Evolutionary conservation across 1,140 invertebrate species (phyloP).

Genomic region (Zaprionus lachaisei): DNA sequence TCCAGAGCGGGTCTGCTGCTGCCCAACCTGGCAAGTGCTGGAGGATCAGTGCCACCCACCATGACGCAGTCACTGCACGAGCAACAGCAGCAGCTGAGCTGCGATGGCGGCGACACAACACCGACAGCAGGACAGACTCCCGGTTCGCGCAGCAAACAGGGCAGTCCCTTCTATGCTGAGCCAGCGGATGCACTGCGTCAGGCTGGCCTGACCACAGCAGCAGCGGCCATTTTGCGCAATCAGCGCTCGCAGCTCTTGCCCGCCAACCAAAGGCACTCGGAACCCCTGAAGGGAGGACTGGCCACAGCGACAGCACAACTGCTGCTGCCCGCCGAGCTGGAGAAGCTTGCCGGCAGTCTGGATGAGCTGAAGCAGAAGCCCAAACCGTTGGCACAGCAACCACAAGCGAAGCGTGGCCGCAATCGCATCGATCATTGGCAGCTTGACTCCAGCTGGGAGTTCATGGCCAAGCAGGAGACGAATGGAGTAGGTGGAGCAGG

Average conservation of each 20-base stretch:
- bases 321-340: slow-evolving; percentile 69
- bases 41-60: neutral
- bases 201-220: slow-evolving; percentile 84
- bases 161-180: slow-evolving; percentile 96
- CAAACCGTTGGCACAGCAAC: slow-evolving; percentile 47
- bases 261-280: slow-evolving; percentile 86
- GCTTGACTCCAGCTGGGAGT: slow-evolving; percentile 94
- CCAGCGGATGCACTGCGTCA: slow-evolving; percentile 92
- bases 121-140: slow-evolving; percentile 75
- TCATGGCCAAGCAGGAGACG: slow-evolving; percentile 88
- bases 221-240: slow-evolving; percentile 82
- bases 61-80: slow-evolving; percentile 68
- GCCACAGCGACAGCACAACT: slow-evolving; percentile 34
- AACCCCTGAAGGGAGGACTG: slow-evolving; percentile 85
- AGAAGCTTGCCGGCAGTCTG: slow-evolving; percentile 78
- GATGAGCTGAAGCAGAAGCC: slow-evolving; percentile 83
- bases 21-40: slow-evolving; percentile 43
- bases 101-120: slow-evolving; percentile 62
- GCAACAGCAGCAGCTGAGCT: slow-evolving; percentile 2
- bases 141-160: slow-evolving; percentile 85
- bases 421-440: slow-evolving; percentile 89
- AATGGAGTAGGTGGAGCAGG: slow-evolving; percentile 27
- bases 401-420: slow-evolving; percentile 70
- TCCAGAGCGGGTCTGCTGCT: slow-evolving; percentile 72
- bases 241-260: slow-evolving; percentile 72